Conservation (phyloP, 1,140 invertebrate genomes). For the Caenorhabditis remanei region DNA sequence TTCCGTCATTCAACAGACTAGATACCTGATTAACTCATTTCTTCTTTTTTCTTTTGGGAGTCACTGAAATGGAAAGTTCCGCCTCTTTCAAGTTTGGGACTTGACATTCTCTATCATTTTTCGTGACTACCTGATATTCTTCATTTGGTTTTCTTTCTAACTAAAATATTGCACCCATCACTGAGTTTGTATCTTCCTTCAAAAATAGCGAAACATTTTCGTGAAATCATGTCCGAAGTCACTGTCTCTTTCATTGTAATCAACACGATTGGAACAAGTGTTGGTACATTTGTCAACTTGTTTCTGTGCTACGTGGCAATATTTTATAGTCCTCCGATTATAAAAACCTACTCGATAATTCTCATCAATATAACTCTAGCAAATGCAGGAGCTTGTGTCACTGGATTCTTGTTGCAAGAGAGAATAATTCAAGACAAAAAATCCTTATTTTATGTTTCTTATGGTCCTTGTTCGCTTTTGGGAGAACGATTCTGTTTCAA, state of each 20-base stretch:
- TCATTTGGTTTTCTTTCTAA: not conserved
- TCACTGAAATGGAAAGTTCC: not conserved
- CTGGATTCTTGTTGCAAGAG: slow-evolving; percentile 38
- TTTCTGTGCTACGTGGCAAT: slow-evolving; percentile 27
- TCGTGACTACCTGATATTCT: not conserved
- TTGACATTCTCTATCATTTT: not conserved
- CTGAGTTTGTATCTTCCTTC: not conserved
- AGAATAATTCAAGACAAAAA: slow-evolving; percentile 33
- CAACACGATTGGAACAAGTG: not conserved
- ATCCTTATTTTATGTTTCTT: slow-evolving; percentile 32
- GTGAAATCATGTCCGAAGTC: not conserved
- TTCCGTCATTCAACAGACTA: not conserved
- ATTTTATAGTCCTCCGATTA: slow-evolving; percentile 27
- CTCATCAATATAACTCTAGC: slow-evolving; percentile 37
- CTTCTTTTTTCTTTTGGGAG: not conserved
- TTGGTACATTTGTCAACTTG: not conserved
- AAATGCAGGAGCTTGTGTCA: slow-evolving; percentile 12
- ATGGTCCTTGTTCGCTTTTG: slow-evolving; percentile 31
- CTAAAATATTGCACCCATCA: not conserved
- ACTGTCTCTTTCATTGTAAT: not conserved
- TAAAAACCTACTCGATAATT: slow-evolving; percentile 45
- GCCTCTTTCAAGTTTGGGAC: not conserved
- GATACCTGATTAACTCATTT: not conserved
- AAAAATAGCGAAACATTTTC: not conserved
- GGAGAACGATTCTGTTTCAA: slow-evolving; percentile 30